Evolutionary conservation across 2,113 vertebrate species (phyloP), one percentile per base, ranked within the genome.

Genomic region (Sardina pilchardus): DNA sequence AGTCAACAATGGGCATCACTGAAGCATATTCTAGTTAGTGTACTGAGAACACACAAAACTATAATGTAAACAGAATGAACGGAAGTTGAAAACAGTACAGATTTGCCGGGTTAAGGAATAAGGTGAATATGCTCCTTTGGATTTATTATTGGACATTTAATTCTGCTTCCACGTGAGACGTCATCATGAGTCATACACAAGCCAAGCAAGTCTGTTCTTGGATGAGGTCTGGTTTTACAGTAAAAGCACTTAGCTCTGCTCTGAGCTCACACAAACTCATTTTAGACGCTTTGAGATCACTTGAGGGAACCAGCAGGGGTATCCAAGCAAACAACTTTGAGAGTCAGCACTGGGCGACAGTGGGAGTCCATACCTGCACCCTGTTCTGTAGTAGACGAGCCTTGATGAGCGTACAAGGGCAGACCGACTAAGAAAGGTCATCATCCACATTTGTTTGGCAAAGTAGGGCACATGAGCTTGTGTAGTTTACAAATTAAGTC

Each of bases 191-290:
- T 34, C 71, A 78, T 36, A 17, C 30, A 34, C 34, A 30, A 36
- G 30, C 14, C 63, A 71, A 71, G 63, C 71, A 78, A 78, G 71
- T 78, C 10, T 36, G 26, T 36, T 16, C 34, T 78, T 34, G 30
- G 30, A 34, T 78, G 71, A 78, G 71, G 34, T 16, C 30, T 39
- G 19, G 21, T 78, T 12, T 39, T n/a, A n/a, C n/a, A n/a, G n/a
- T n/a, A 34, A 75, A 78, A 78, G 71, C 71, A 78, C 71, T 78
- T 30, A 78, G 14, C 30, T 36, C 30, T 36, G 12, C 14, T n/a
- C n/a, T 36, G 83, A 21, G 82, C 43, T 83, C 36, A 83, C 39
- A 44, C 4, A 44, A 56, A 12, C 21, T 36, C 71, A 87, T n/a
- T 19, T 63, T n/a, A n/a, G 17, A 19, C 7, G 0, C 63, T 67